Conservation (phyloP, 2,888 invertebrate species). For the Orchestes rusci region DNA sequence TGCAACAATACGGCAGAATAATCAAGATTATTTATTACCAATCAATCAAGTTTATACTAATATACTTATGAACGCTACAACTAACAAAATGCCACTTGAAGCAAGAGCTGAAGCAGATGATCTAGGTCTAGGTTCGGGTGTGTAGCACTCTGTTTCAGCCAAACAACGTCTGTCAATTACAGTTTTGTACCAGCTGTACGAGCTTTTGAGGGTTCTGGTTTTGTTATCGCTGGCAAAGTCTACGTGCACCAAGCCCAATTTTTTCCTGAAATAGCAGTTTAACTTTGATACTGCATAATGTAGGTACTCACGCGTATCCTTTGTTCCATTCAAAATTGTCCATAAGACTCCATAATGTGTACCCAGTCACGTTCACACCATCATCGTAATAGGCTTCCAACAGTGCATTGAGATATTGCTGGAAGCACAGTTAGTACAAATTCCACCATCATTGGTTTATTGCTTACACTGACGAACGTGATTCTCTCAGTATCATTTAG, state of each 20-base stretch:
- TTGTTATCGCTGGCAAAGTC: constrained; percentile 52
- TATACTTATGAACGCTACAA: no score
- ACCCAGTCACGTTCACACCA: constrained; percentile 42
- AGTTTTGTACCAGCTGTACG: constrained; percentile 45
- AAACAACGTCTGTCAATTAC: neutral
- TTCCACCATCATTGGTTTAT: no score
- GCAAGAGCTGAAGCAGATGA: no score
- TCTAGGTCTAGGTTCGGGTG: no score
- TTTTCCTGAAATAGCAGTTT: constrained; percentile 51
- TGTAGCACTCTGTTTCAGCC: no score
- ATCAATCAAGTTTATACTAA: no score
- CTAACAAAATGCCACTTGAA: no score
- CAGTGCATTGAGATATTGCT: constrained; percentile 46
- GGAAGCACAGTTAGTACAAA: no score
- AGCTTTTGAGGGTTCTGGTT: constrained; percentile 55
- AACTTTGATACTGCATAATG: no score
- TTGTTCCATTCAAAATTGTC: constrained; percentile 46
- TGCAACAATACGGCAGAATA: no score
- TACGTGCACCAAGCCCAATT: constrained; percentile 60
- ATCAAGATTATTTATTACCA: no score
- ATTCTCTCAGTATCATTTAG: constrained; percentile 16
- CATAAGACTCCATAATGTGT: constrained; percentile 35
- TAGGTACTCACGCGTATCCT: constrained; percentile 33
- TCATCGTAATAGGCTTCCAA: constrained; percentile 40
- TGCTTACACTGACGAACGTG: constrained; percentile 2